A percentile compares a stretch with the other conserved stretches of the same genome.
Evolutionary conservation across 1,140 invertebrate species (phyloP).

Genomic region (Nebria ingens): DNA sequence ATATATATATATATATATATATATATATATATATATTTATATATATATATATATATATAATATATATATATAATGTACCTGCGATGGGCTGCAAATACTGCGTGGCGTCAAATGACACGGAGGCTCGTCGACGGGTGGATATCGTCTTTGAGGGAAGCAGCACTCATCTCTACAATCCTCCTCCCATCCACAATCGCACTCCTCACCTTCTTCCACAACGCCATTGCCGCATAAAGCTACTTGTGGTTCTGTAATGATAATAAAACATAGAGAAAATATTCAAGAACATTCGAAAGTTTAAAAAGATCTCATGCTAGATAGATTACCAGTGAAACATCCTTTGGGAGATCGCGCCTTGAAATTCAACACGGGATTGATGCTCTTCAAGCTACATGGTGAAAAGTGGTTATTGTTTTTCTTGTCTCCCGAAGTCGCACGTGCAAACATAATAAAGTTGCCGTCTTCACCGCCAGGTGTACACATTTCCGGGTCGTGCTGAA

Average conservation of each 20-base stretch:
- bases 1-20: too few relatives aligned
- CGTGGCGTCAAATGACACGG: slow-evolving; percentile 74
- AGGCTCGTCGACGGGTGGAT: slow-evolving; percentile 60
- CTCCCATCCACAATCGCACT: slow-evolving; percentile 98
- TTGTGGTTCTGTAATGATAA: slow-evolving; percentile 61
- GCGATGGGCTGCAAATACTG: slow-evolving; percentile 70
- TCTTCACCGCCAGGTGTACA: slow-evolving; percentile 86
- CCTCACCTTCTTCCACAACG: slow-evolving; percentile 89
- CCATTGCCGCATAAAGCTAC: slow-evolving; percentile 92
- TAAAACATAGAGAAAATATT: not conserved
- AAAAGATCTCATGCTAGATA: too few relatives aligned
- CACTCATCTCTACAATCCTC: slow-evolving; percentile 88
- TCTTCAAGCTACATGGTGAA: slow-evolving; percentile 82
- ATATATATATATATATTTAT: too few relatives aligned
- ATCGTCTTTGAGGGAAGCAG: slow-evolving; percentile 81
- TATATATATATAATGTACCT: slow-evolving; percentile 40
- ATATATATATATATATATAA: too few relatives aligned
- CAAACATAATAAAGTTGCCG: slow-evolving; percentile 98
- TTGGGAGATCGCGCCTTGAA: slow-evolving; percentile 80
- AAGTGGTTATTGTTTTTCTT: slow-evolving; percentile 95
- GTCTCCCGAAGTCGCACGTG: slow-evolving; percentile 89
- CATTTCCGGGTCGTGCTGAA: slow-evolving; percentile 88
- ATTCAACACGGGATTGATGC: slow-evolving; percentile 91
- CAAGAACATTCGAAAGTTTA: not conserved
- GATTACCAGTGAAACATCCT: slow-evolving; percentile 86